These are phyloP conservation scores for Lycocerus yunnanus DNA, from an alignment of 2,888 invertebrate genomes.

Conservation along the genomic window DNA sequence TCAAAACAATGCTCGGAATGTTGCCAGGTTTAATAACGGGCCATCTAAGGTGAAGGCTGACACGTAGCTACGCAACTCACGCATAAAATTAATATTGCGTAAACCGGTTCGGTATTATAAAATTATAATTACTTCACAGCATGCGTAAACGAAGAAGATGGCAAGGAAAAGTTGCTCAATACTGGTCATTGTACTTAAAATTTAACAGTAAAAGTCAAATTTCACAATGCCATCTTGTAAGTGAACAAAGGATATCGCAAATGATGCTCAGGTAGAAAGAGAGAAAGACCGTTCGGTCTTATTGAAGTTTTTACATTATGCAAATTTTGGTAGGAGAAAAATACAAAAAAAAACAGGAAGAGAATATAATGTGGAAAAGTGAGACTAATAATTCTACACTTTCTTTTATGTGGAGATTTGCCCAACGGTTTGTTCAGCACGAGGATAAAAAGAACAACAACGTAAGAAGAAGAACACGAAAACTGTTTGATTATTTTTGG, in stretches of 20 bases:
- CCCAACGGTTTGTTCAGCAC: too few species aligned
- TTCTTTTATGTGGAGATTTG: too few species aligned
- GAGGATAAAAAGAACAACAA: too few species aligned
- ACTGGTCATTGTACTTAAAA: neutral
- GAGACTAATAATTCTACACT: too few species aligned
- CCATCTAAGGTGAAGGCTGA: neutral
- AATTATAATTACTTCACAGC: neutral
- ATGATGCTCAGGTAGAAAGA: neutral
- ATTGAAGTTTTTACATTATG: too few species aligned
- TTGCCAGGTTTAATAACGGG: neutral
- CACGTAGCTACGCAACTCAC: neutral
- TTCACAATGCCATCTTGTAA: neutral
- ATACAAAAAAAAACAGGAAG: too few species aligned
- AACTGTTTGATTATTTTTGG: too few species aligned
- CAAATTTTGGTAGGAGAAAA: too few species aligned
- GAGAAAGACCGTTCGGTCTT: too few species aligned
- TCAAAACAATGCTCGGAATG: neutral
- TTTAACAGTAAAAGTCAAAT: neutral
- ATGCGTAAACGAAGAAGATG: neutral
- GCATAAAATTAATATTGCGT: constrained; percentile 3
- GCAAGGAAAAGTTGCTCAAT: neutral
- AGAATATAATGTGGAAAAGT: too few species aligned
- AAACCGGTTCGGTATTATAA: neutral
- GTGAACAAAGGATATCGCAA: neutral
- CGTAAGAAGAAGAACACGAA: too few species aligned